These are phyloP conservation scores for Sylvicapra grimmia DNA, from an alignment of 2,113 vertebrate species.

Conservation along the genomic window DNA sequence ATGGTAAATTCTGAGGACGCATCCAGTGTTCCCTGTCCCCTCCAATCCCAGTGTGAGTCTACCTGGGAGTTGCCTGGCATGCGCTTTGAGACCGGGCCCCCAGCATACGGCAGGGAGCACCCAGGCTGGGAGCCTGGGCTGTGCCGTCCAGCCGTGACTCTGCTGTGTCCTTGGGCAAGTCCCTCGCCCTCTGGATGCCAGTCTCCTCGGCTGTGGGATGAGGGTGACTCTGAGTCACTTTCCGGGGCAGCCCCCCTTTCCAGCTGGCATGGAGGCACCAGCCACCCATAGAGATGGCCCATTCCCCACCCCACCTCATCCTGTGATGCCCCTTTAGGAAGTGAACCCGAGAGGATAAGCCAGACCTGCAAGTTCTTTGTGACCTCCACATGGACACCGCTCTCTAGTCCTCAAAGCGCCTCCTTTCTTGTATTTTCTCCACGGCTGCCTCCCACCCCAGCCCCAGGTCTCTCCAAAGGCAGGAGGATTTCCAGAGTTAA, in stretches of 20 bases:
- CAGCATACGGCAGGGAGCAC: background rate
- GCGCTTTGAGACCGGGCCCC: background rate
- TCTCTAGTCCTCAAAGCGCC: background rate
- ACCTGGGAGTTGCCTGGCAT: background rate
- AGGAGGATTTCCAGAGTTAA: background rate
- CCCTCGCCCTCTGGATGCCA: background rate
- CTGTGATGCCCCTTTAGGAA: background rate
- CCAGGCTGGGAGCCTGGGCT: background rate
- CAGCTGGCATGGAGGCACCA: background rate
- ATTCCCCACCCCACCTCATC: background rate
- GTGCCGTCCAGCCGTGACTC: no score
- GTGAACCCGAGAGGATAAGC: background rate
- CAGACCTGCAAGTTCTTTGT: background rate
- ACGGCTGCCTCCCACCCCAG: accelerated
- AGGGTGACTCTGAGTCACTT: background rate
- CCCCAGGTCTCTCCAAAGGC: background rate
- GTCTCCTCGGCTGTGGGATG: background rate
- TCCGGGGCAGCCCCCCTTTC: background rate
- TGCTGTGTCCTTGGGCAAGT: no score
- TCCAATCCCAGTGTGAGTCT: background rate
- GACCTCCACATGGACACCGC: background rate
- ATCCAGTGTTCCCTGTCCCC: no score
- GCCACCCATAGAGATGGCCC: background rate
- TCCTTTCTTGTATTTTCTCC: background rate
- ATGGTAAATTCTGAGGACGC: background rate